Evolutionary conservation across 1,140 invertebrate genomes (phyloP), one percentile per base, ranked within the genome.

Genomic region (Notospermus geniculatus): DNA sequence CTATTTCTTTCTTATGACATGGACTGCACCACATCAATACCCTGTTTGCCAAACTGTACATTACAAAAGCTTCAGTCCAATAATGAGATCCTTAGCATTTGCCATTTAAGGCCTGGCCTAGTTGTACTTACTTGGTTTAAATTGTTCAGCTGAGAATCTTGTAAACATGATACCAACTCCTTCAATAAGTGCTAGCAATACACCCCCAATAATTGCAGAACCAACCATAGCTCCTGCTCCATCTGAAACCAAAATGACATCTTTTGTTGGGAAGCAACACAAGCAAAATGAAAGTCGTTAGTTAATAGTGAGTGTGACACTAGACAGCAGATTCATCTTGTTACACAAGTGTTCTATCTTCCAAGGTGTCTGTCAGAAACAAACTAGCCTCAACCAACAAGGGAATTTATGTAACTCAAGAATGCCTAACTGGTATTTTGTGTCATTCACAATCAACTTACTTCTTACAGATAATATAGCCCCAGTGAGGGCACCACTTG

Each of bases 111-210:
- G 23, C 11, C 50, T 25, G 9, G 23, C 23, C 27, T 29, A 13
- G 22, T 17, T 13, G 28, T 19, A 65, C 69, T 63, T 71, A 79
- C 78, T 70, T 65, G 91, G 92, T 82, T 89, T 88, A 79, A 94
- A 96, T 74, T 94, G 91, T 72, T 95, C 92, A 1, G 93, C 91
- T 32, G 90, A 88, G 71, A 93, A 85, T 75, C 92, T 85, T 19
- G 91, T 96, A 71, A 97, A 90, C 73, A 96, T 83, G 68, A 99
- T 95, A 60, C 93, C 92, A 67, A 98, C 87, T 41, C 95, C 96
- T 87, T 99, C 96, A 69, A 99, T 98, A 62, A 98, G 83, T 39
- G 93, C 94, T 58, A 99, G 83, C 30, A 99, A 83, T 53, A 98
- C 88, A 62, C 94, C 95, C 57, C 83, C 82, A 65, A 98, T 91